These are phyloP conservation scores for Bothrops jararaca DNA, from an alignment of 2,113 vertebrate species.

Conservation along the genomic window DNA sequence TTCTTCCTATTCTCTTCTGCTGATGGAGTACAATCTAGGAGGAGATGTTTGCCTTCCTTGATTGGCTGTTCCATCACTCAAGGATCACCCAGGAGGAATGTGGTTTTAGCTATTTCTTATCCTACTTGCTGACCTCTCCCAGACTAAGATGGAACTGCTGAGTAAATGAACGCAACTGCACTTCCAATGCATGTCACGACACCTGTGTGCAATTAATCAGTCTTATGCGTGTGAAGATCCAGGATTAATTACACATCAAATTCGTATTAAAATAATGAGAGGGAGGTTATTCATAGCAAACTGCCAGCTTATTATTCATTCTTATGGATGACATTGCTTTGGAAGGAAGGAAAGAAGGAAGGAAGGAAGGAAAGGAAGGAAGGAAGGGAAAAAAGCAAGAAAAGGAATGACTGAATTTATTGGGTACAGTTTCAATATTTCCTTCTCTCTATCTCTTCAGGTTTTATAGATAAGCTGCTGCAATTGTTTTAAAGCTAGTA, in stretches of 20 bases:
- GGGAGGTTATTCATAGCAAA: background rate
- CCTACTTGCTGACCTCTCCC: background rate
- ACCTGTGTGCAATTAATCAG: constrained; percentile 7
- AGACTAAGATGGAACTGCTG: background rate
- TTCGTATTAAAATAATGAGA: constrained; percentile 15
- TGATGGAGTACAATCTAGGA: background rate
- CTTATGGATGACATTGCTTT: background rate
- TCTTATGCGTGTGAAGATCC: background rate
- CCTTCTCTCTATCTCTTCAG: background rate
- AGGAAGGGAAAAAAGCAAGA: background rate
- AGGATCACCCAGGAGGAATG: background rate
- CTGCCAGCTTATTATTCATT: background rate
- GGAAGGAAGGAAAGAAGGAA: background rate
- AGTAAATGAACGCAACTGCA: background rate
- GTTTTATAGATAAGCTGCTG: background rate
- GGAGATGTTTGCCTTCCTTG: background rate
- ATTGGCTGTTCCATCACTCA: background rate
- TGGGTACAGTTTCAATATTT: background rate
- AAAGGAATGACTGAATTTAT: background rate
- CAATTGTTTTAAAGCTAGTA: background rate
- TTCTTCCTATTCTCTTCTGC: background rate
- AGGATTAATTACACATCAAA: constrained; percentile 26
- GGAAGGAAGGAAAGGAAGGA: background rate
- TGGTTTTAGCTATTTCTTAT: constrained; percentile 4
- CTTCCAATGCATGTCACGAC: background rate